Evolutionary conservation across 2,797 vertebrate species (phyloP).

Genomic region (Taeniopygia guttata): DNA sequence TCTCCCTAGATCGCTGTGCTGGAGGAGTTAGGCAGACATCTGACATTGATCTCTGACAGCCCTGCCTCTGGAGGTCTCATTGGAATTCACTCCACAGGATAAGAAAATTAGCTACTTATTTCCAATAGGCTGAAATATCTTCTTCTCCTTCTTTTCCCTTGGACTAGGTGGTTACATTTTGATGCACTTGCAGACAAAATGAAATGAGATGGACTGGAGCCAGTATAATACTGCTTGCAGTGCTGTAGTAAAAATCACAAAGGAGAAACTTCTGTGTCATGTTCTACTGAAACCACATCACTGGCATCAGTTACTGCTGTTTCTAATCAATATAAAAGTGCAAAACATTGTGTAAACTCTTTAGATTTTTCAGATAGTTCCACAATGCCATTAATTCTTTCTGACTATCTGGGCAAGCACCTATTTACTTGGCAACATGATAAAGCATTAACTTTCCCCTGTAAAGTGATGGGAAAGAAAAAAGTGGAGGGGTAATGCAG

Average conservation of each 20-base stretch:
- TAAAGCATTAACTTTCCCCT: background rate
- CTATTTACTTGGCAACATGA: background rate
- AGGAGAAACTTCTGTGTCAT: background rate
- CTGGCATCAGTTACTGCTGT: background rate
- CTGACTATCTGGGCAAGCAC: background rate
- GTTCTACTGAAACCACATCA: background rate
- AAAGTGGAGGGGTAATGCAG: background rate
- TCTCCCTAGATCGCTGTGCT: background rate
- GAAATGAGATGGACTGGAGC: background rate
- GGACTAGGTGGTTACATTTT: background rate
- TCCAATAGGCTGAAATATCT: background rate
- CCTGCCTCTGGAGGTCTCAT: background rate
- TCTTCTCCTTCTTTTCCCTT: background rate
- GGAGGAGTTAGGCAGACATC: background rate
- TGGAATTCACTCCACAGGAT: background rate
- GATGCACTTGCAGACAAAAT: background rate
- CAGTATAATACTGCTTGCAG: background rate
- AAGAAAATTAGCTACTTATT: background rate
- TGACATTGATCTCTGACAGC: background rate
- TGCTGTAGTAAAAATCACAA: background rate
- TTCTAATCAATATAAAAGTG: background rate
- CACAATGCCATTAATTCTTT: background rate
- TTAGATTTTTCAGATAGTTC: background rate
- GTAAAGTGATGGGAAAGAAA: background rate
- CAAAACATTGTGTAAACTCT: background rate